A percentile compares a stretch with the other conserved stretches of the same genome.
Evolutionary conservation across 2,888 invertebrate species (phyloP).

Genomic region (Rosalia funebris): DNA sequence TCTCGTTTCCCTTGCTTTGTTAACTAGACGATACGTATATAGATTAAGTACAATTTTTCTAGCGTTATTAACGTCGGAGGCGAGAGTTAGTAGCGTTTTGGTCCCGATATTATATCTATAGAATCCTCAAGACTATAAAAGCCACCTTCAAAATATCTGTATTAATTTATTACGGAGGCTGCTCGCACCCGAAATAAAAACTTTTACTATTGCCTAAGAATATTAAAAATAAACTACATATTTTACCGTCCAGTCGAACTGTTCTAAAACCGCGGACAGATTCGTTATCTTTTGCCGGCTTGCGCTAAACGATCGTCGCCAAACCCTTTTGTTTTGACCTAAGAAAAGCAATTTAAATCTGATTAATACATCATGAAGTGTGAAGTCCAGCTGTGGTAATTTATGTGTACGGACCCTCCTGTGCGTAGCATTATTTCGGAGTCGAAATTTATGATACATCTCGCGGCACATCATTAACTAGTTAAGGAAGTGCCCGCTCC

Average conservation of each 20-base stretch:
- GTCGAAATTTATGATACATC: slow-evolving; percentile 8
- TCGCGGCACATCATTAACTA: slow-evolving; percentile 6
- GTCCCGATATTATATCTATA: neutral
- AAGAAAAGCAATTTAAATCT: slow-evolving; percentile 17
- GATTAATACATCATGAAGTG: slow-evolving; percentile 10
- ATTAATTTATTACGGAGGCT: neutral
- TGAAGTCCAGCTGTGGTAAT: slow-evolving; percentile 25
- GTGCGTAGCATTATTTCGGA: slow-evolving; percentile 1
- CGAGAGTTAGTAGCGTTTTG: neutral
- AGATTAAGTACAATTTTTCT: neutral
- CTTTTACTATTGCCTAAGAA: neutral
- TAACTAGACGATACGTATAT: neutral
- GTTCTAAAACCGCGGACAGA: no score
- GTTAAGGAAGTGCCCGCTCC: no score
- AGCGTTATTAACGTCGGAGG: neutral
- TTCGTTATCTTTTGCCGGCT: no score
- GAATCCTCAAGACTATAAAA: neutral
- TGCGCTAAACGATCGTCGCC: no score
- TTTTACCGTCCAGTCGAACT: no score
- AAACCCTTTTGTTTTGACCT: slow-evolving; percentile 15
- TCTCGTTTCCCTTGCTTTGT: neutral
- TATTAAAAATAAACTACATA: neutral
- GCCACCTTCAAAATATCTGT: neutral
- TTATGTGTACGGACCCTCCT: slow-evolving; percentile 12
- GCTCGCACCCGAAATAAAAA: neutral